Percentiles rank a stretch among this genome's conserved stretches.
phyloP scores from a whole-genome alignment of 2,797 vertebrate species.

The Clarias platycephalus region DNA sequence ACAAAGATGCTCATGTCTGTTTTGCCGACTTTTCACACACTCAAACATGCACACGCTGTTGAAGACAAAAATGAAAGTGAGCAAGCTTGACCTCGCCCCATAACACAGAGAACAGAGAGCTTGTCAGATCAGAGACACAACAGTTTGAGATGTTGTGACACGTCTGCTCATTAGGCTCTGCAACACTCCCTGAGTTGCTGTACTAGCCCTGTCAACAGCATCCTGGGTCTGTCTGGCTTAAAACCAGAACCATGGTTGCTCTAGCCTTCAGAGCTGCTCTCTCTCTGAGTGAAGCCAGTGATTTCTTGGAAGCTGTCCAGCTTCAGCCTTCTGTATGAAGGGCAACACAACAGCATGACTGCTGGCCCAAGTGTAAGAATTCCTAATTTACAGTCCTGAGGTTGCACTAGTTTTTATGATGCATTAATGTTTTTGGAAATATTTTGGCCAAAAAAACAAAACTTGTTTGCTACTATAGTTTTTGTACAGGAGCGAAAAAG shows the following conservation, averaged over 20 bases:
- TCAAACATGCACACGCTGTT: constrained; percentile 11
- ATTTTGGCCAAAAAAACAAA: not conserved
- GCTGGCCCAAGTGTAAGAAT: not conserved
- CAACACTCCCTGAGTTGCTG: constrained; percentile 67
- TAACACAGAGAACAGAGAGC: constrained; percentile 40
- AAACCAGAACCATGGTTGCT: constrained; percentile 33
- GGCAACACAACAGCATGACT: not conserved
- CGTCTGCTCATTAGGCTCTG: constrained; percentile 75
- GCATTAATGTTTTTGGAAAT: too few species aligned
- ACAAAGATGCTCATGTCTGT: not conserved
- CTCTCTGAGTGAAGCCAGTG: not conserved
- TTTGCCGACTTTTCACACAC: not conserved
- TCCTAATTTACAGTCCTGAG: not conserved
- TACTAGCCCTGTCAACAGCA: constrained; percentile 68
- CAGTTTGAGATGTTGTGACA: constrained; percentile 76
- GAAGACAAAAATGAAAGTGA: constrained; percentile 47
- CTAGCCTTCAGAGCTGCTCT: constrained; percentile 10
- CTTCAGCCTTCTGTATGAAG: not conserved
- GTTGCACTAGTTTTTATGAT: too few species aligned
- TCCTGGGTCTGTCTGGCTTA: constrained; percentile 60
- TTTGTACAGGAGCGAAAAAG: not conserved
- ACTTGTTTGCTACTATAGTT: not conserved
- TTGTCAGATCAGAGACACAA: constrained; percentile 49
- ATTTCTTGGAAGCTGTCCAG: constrained; percentile 19
- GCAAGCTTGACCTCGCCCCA: constrained; percentile 44